Percentiles rank a stretch among this genome's conserved stretches.
Evolutionary conservation across 2,113 vertebrate genomes (phyloP).

Genomic region (Coryphaenoides rupestris): DNA sequence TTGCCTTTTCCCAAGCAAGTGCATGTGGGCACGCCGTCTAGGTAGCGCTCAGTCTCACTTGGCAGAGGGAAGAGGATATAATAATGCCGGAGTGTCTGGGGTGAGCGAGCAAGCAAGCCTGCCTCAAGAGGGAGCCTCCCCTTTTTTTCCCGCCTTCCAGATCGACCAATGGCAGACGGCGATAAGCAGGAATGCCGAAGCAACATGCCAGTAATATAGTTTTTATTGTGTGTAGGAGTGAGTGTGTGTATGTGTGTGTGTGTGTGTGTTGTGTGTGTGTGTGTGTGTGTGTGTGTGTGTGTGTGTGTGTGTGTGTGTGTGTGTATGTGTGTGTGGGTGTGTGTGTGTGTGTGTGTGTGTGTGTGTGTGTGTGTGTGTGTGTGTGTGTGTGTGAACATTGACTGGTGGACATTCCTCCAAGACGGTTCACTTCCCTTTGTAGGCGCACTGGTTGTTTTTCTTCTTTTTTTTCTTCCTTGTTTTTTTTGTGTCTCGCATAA

Average conservation of each 20-base stretch:
- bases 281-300: neutral
- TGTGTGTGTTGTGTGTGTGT: no score
- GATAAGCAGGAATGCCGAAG: conserved; percentile 23
- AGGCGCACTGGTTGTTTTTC: conserved; percentile 7
- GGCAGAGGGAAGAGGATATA: conserved; percentile 57
- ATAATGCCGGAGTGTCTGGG: conserved; percentile 59
- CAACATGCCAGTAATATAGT: conserved; percentile 42
- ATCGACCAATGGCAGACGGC: conserved; percentile 47
- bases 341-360: no score
- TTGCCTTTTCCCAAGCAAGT: conserved; percentile 43
- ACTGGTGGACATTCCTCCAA: conserved; percentile 46
- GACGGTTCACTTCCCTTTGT: conserved; percentile 8
- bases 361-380: no score
- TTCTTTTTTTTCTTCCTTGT: neutral
- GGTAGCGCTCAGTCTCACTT: conserved; percentile 47
- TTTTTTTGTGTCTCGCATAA: conserved; percentile 5
- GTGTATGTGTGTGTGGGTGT: no score
- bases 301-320: no score
- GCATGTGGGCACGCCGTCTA: conserved; percentile 45
- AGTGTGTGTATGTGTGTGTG: no score
- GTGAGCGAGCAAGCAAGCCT: conserved; percentile 21
- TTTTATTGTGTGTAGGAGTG: neutral
- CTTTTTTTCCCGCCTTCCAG: conserved; percentile 57
- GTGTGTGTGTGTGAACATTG: neutral
- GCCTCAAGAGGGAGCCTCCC: conserved; percentile 29